Base-by-base conservation (phyloP, 2,113 vertebrate genomes). In the Microtus ochrogaster region DNA sequence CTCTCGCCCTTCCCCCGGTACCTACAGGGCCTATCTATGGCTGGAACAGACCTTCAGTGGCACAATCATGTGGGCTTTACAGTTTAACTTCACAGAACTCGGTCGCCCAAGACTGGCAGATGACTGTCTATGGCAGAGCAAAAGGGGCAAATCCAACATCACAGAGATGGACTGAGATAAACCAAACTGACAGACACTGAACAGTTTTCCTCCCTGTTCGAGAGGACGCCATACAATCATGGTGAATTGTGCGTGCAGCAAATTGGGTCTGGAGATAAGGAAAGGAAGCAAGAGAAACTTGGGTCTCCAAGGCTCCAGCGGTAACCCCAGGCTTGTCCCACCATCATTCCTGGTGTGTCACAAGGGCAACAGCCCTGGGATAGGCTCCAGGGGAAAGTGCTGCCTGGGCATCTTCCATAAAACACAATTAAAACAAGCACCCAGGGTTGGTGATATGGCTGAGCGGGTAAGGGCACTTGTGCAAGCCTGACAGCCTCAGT, bases 101-200 rank as follows among this genome's bases (percentile, higher is more conserved):
- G 41, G 0, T 13, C 24, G 1, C 44, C 63, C 16, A 41, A 7
- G 26, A 1, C 73, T 7, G 13, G 19, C 7, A 36, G 61, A 78
- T 58, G 33, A 28, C 22, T 41, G 26, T 14, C 49, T 44, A 2
- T 5, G 0, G 19, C 6, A 76, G 19, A 16, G 16, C 74, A 36
- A n/a, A n/a, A 13, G 24, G 39, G 33, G 30, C 41, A 5, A 70
- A 86, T 28, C 13, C 36, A 1, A 0, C 0, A 21, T 7, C 4
- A 6, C 28, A 5, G 22, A 39, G 41, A 2, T 0, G 5, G 10
- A 9, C 61, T 41, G 49, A 28, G 24, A 44, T 11, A 26, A 7
- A 21, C 21, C 0, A 16, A 26, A 4, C 65, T 5, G 16, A 47
- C 2, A 36, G 73, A 63, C 1, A 12, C 6, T 0, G 0, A 49